These are phyloP conservation scores for Drosophila rellima DNA, from an alignment of 2,888 invertebrate genomes.

Conservation along the genomic window DNA sequence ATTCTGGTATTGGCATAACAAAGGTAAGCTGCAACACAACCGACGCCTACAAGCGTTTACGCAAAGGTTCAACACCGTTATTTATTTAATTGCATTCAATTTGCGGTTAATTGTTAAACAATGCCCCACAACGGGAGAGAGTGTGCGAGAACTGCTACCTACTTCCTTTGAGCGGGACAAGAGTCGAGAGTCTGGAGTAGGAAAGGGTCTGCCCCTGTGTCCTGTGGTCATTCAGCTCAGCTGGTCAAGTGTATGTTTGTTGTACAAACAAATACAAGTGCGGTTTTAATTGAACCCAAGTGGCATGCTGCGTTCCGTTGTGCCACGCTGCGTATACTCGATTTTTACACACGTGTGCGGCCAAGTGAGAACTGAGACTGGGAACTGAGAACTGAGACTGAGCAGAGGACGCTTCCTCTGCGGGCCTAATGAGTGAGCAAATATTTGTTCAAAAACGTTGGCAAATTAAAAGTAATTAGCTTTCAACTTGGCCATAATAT, in stretches of 20 bases:
- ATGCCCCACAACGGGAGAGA: conserved; percentile 50
- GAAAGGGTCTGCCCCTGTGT: conserved; percentile 5
- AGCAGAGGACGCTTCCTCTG: conserved; percentile 7
- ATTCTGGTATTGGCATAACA: conserved; percentile 39
- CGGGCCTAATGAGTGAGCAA: conserved; percentile 54
- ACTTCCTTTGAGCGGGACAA: conserved; percentile 6
- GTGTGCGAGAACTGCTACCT: background rate
- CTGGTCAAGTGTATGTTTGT: conserved; percentile 70
- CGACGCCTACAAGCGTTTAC: conserved; percentile 75
- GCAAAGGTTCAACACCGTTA: conserved; percentile 82
- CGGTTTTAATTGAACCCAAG: conserved; percentile 82
- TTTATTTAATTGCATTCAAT: conserved; percentile 83
- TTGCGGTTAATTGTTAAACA: conserved; percentile 83
- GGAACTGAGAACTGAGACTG: conserved; percentile 1
- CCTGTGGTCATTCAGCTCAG: conserved; percentile 40
- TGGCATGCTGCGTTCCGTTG: conserved; percentile 43
- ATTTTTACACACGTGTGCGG: conserved; percentile 48
- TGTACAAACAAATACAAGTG: conserved; percentile 78
- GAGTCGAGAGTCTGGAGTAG: background rate
- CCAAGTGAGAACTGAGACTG: conserved; percentile 43
- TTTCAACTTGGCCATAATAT: conserved; percentile 37
- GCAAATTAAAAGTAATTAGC: conserved; percentile 64
- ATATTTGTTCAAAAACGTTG: conserved; percentile 55
- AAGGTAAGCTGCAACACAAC: conserved; percentile 47
- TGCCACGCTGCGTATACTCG: conserved; percentile 21